A percentile compares a stretch with the other conserved stretches of the same genome.
phyloP scores from a whole-genome alignment of 2,113 vertebrate species.

The Scortum barcoo region DNA sequence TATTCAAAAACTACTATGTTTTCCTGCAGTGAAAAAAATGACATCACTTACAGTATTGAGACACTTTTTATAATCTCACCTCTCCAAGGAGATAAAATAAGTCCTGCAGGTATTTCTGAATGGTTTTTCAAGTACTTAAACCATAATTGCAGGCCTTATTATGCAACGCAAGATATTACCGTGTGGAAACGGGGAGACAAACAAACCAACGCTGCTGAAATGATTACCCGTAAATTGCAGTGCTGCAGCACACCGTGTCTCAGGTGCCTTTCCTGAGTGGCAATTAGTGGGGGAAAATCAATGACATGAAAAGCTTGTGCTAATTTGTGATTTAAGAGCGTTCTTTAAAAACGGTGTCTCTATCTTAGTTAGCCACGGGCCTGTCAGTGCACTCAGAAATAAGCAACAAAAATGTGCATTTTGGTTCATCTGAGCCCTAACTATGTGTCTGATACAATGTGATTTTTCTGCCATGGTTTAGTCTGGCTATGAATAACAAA shows the following conservation, averaged over 20 bases:
- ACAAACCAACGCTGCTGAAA: constrained; percentile 4
- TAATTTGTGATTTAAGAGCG: constrained; percentile 10
- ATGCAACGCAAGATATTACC: constrained; percentile 3
- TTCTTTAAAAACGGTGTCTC: not conserved
- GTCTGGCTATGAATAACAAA: constrained; percentile 19
- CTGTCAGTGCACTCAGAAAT: not conserved
- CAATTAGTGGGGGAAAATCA: constrained; percentile 26
- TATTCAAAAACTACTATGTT: not conserved
- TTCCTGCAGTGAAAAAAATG: not conserved
- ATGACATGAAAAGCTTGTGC: constrained; percentile 11
- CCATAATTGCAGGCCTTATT: constrained; percentile 12
- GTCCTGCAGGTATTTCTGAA: constrained; percentile 18
- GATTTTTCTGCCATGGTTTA: constrained; percentile 2
- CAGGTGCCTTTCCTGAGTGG: constrained; percentile 1
- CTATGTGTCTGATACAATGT: not conserved
- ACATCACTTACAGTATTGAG: not conserved
- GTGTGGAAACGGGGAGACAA: not conserved
- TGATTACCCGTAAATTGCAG: constrained; percentile 11
- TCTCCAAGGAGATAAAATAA: not conserved
- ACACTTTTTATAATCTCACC: not conserved
- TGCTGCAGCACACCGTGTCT: not conserved
- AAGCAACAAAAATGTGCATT: not conserved
- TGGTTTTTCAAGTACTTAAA: not conserved
- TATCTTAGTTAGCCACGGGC: not conserved
- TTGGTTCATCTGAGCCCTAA: not conserved